Evolutionary conservation across 2,888 invertebrate species (phyloP), one percentile per base, ranked within the genome.

Genomic region (Parthenolecanium corni): DNA sequence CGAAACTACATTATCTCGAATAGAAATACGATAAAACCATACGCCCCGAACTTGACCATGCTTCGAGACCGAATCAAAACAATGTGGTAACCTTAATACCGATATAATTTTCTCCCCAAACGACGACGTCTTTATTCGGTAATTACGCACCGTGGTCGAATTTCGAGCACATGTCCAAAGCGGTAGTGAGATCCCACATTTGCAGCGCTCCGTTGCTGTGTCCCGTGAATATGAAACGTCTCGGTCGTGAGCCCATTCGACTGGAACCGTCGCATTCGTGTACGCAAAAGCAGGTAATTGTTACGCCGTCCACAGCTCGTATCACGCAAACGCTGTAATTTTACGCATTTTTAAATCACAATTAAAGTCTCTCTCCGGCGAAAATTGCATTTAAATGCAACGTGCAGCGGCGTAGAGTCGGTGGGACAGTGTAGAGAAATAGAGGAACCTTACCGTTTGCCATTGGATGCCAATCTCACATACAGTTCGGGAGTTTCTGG

Each of bases 121-220:
- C 24, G 49, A 65, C 47, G 21, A 52, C 57, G n/a, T 54, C 54
- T 18, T 12, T 3, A n/a, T 11, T 1, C 1, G 9, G 44, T 42
- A 42, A n/a, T n/a, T 11, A 53, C 64, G 69, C 71, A 78, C 78
- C 76, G 71, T 74, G 73, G 68, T 76, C 76, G 69, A 73, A 73
- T 68, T 71, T 72, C 64, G 77, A 76, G 16, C 82, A 79, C 67
- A 86, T 80, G 75, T 95, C 92, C 58, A 97, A 77, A 14, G 93
- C 95, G 11, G 93, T 96, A 14, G 94, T 94, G 65, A 98, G 79
- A 77, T 98, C 97, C 96, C 97, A 98, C 89, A 97, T 92, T 76
- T 94, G 94, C 65, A 94, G 85, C 46, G 88, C 87, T 52, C 95
- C 94, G 68, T 89, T 92, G 42, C 88, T 84, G 72, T 94, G 94